Percentiles rank a stretch among this genome's conserved stretches.
These are phyloP conservation scores for Thunnus thynnus DNA, from an alignment of 2,113 vertebrate genomes.

Conservation along the genomic window DNA sequence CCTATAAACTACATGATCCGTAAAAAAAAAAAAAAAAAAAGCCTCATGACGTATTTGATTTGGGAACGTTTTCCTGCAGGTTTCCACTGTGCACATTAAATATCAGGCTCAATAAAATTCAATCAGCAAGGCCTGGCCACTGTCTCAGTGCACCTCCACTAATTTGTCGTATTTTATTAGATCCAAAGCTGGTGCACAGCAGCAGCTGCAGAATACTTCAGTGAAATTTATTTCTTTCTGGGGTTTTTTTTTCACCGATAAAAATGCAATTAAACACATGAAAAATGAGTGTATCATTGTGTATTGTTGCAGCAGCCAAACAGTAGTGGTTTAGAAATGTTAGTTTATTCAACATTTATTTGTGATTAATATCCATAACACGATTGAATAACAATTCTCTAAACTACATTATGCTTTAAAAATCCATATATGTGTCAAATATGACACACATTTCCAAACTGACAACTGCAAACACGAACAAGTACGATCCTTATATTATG, in stretches of 20 bases:
- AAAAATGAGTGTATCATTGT: not conserved
- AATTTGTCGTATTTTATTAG: conserved; percentile 39
- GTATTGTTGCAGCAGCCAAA: not conserved
- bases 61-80: conserved; percentile 12
- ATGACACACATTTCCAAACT: not conserved
- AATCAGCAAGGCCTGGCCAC: conserved; percentile 61
- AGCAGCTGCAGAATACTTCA: not conserved
- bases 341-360: not conserved
- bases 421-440: conserved; percentile 4
- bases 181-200: conserved; percentile 28
- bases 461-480: conserved; percentile 1
- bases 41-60: conserved; percentile 36
- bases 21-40: not conserved
- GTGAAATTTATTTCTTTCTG: too few relatives aligned
- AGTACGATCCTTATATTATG: not conserved
- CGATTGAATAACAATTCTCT: not conserved
- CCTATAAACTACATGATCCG: conserved; percentile 19
- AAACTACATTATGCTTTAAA: not conserved
- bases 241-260: not conserved
- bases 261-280: not conserved
- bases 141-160: conserved; percentile 47
- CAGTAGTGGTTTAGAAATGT: not conserved
- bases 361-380: not conserved
- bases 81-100: conserved; percentile 38
- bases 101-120: conserved; percentile 61